These are phyloP conservation scores for Aphelocoma californica DNA, from an alignment of 2,797 vertebrate genomes.

Conservation along the genomic window DNA sequence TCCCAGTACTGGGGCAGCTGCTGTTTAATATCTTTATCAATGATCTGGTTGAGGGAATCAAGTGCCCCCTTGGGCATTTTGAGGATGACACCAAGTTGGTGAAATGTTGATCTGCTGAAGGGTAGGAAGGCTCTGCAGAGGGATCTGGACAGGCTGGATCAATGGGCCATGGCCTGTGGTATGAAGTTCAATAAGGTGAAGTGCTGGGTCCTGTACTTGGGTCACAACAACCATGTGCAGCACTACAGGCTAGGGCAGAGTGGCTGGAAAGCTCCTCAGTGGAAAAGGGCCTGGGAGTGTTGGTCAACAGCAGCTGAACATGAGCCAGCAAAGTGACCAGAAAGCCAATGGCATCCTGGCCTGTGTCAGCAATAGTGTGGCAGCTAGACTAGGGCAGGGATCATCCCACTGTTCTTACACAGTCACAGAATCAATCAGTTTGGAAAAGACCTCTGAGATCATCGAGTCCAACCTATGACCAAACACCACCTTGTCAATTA, in stretches of 20 bases:
- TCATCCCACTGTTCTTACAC: not conserved
- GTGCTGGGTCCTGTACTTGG: accelerated
- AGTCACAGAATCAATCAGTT: not conserved
- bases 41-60: not conserved
- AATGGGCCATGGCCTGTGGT: accelerated
- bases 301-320: not conserved
- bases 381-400: not conserved
- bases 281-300: not conserved
- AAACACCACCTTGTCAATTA: not conserved
- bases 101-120: not conserved
- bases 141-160: not conserved
- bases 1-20: not conserved
- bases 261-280: not conserved
- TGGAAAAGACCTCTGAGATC: not conserved
- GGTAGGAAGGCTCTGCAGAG: not conserved
- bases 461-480: not conserved
- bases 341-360: not conserved
- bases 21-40: not conserved
- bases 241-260: accelerated
- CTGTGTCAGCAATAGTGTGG: not conserved
- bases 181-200: not conserved
- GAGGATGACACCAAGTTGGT: too few species aligned
- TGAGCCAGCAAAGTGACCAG: not conserved
- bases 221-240: not conserved
- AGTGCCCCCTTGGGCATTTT: not conserved